phyloP scores from a whole-genome alignment of 2,113 vertebrate species.

The Brienomyrus longianalis region DNA sequence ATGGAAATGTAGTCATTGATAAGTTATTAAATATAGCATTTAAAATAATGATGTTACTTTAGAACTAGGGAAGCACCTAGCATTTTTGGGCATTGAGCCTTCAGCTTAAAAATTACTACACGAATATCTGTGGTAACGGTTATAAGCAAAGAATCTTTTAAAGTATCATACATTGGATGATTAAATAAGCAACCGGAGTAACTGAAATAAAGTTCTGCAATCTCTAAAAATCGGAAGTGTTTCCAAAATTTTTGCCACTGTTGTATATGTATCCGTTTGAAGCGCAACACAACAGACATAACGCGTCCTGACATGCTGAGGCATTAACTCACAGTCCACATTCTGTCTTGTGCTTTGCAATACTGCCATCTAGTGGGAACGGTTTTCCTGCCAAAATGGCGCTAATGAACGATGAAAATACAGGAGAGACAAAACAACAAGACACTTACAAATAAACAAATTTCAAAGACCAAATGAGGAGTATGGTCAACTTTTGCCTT shows the following conservation, averaged over 20 bases:
- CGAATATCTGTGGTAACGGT: too few relatives aligned
- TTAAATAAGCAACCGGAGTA: too few relatives aligned
- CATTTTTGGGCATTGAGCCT: too few relatives aligned
- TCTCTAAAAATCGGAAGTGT: too few relatives aligned
- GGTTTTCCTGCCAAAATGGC: not conserved
- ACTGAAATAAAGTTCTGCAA: too few relatives aligned
- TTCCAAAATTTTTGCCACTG: too few relatives aligned
- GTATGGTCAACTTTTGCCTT: not conserved
- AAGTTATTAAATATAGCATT: not conserved
- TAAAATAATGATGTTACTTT: not conserved
- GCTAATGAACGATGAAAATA: not conserved
- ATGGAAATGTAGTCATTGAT: not conserved
- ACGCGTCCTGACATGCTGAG: not conserved
- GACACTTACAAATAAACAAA: not conserved
- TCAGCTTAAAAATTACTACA: too few relatives aligned
- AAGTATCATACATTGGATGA: too few relatives aligned
- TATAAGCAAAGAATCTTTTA: too few relatives aligned
- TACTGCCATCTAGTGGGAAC: conserved; percentile 53
- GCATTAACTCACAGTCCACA: not conserved
- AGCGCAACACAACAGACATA: not conserved
- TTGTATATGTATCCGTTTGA: not conserved
- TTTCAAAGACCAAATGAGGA: not conserved
- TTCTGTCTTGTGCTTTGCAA: conserved; percentile 12
- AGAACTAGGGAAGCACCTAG: too few relatives aligned
- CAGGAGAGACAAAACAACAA: not conserved